Conservation (phyloP, 2,797 vertebrate genomes). For the Coccyzus lansbergi region DNA sequence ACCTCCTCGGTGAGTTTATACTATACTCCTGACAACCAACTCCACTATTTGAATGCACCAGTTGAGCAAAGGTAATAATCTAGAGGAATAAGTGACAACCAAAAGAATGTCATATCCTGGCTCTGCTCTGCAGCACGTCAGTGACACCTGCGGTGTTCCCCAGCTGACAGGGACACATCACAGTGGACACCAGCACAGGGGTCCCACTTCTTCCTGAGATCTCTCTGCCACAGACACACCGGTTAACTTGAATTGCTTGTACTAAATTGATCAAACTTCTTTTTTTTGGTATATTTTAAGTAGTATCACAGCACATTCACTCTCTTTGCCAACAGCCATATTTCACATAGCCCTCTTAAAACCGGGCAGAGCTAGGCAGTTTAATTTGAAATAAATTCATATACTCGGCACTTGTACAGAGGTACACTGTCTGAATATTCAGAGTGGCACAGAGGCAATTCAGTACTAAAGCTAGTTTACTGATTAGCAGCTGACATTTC, state of each 20-base stretch:
- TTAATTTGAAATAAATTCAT: neutral
- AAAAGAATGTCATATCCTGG: neutral
- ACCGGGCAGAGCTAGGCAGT: neutral
- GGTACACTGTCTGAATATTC: neutral
- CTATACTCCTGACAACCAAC: neutral
- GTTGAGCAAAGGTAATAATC: neutral
- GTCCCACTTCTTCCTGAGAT: neutral
- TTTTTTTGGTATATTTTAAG: neutral
- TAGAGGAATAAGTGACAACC: neutral
- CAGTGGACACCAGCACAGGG: accelerated
- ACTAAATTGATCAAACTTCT: neutral
- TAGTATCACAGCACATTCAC: neutral
- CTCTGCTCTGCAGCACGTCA: neutral
- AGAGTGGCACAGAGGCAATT: neutral
- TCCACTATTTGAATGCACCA: neutral
- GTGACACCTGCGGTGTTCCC: neutral
- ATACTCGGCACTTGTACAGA: neutral
- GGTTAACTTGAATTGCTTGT: neutral
- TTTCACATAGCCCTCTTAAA: neutral
- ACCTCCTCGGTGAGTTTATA: neutral
- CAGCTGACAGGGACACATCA: neutral
- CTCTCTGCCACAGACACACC: neutral
- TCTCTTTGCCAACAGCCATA: neutral
- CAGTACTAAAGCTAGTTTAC: neutral
- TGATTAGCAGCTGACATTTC: neutral